A percentile compares a stretch with the other conserved stretches of the same genome.
These are phyloP conservation scores for Dicyrtomina minuta DNA, from an alignment of 2,888 invertebrate species.

Conservation along the genomic window DNA sequence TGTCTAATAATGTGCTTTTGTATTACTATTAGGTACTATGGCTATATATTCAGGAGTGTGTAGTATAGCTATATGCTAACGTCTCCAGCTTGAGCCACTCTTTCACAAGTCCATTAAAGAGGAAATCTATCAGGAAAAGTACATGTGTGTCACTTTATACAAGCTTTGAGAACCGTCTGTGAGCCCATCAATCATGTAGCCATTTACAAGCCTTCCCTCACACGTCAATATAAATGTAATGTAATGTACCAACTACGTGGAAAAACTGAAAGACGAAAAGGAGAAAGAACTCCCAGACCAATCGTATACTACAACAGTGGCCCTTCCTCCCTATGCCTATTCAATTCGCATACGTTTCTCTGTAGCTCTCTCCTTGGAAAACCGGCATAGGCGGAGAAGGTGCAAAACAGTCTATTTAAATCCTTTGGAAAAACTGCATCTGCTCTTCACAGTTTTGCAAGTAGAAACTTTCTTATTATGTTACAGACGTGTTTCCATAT, in stretches of 20 bases:
- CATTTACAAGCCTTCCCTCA: constrained; percentile 38
- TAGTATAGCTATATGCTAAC: too few relatives aligned
- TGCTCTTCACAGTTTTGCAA: too few relatives aligned
- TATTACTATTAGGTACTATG: too few relatives aligned
- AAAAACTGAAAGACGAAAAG: neutral
- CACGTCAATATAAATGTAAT: constrained; percentile 38
- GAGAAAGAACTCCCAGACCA: neutral
- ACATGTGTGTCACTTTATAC: constrained; percentile 37
- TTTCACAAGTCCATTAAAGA: constrained; percentile 35
- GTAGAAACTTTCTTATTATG: too few relatives aligned
- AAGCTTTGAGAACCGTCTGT: constrained; percentile 23
- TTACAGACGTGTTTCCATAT: too few relatives aligned
- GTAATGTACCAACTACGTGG: neutral
- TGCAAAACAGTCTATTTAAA: neutral
- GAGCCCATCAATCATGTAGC: constrained; percentile 38
- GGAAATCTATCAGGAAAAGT: constrained; percentile 36
- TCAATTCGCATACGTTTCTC: neutral
- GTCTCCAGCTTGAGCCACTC: neutral
- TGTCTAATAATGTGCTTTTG: neutral
- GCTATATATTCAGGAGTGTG: too few relatives aligned
- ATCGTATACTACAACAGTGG: neutral
- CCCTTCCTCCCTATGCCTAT: neutral
- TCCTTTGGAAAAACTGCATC: too few relatives aligned
- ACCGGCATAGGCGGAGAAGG: neutral
- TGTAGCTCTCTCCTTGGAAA: too few relatives aligned